These are phyloP conservation scores for Mastigias papua DNA, from an alignment of 30 jellyfish, hydroid and myxozoan genomes.

Conservation along the genomic window DNA sequence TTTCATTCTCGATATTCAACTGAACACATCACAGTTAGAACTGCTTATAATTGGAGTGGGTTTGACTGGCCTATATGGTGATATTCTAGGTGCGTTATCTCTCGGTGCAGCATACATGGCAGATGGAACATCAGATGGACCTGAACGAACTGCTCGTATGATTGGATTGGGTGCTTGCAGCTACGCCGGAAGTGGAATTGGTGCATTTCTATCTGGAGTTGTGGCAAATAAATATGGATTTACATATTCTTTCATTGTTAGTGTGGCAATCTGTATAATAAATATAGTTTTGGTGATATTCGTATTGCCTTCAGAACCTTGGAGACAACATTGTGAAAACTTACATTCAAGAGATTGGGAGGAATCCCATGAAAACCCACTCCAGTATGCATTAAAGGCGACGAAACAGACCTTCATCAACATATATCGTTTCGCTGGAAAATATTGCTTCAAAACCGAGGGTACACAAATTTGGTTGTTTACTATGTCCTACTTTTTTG, in stretches of 20 bases:
- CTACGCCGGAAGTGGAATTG: conserved; percentile 1
- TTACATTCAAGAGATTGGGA: not conserved
- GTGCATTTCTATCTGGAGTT: conserved; percentile 22
- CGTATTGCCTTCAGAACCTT: not conserved
- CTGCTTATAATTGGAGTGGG: conserved; percentile 11
- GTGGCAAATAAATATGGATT: conserved; percentile 16
- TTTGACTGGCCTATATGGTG: conserved; percentile 31
- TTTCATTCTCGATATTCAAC: not conserved
- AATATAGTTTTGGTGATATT: not conserved
- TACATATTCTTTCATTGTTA: not conserved
- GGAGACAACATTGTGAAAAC: not conserved
- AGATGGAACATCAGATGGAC: conserved; percentile 6
- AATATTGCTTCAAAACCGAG: not conserved
- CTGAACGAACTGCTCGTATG: conserved; percentile 11
- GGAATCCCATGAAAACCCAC: not conserved
- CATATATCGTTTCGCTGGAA: not conserved
- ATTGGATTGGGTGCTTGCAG: conserved; percentile 4
- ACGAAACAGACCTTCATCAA: not conserved
- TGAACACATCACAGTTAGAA: not conserved
- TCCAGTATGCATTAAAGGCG: not conserved
- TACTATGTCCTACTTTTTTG: not conserved
- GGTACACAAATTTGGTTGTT: conserved; percentile 6
- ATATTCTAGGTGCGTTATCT: conserved; percentile 20
- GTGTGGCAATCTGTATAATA: not conserved
- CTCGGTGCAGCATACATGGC: conserved; percentile 14